Evolutionary conservation across 2,113 vertebrate genomes (phyloP).

Genomic region (Nyctereutes procyonoides): DNA sequence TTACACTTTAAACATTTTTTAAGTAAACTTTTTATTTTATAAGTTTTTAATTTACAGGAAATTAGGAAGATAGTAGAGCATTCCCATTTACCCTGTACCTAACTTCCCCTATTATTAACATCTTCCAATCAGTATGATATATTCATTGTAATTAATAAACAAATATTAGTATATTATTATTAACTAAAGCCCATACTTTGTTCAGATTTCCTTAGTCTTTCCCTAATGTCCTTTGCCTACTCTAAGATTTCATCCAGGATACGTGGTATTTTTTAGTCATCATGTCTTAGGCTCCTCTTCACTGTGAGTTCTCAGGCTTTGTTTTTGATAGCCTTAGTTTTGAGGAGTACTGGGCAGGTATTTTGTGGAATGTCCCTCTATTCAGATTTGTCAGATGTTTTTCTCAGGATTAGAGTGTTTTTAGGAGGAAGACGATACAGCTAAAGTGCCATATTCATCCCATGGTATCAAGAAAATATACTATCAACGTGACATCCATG

Average conservation of each 20-base stretch:
- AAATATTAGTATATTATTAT: not conserved
- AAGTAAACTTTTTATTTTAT: not conserved
- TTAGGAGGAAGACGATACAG: not conserved
- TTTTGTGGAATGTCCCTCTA: not conserved
- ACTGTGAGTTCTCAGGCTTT: not conserved
- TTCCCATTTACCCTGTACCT: not conserved
- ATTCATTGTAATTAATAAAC: not conserved
- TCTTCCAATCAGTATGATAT: not conserved
- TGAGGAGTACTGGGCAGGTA: not conserved
- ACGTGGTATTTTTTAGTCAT: not conserved
- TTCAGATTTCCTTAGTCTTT: not conserved
- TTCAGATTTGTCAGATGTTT: not conserved
- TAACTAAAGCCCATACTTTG: not conserved
- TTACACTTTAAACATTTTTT: not conserved
- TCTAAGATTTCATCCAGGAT: not conserved
- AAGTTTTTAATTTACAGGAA: conserved; percentile 14
- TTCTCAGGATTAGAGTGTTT: not conserved
- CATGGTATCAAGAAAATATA: not conserved
- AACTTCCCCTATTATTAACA: not conserved
- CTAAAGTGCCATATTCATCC: not conserved
- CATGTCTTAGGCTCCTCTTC: not conserved
- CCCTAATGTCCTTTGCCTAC: not conserved
- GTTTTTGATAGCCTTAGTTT: not conserved
- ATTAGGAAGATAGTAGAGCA: not conserved
- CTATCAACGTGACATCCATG: not conserved